Evolutionary conservation across 2,797 vertebrate species (phyloP).

Genomic region (Acridotheres tristis): DNA sequence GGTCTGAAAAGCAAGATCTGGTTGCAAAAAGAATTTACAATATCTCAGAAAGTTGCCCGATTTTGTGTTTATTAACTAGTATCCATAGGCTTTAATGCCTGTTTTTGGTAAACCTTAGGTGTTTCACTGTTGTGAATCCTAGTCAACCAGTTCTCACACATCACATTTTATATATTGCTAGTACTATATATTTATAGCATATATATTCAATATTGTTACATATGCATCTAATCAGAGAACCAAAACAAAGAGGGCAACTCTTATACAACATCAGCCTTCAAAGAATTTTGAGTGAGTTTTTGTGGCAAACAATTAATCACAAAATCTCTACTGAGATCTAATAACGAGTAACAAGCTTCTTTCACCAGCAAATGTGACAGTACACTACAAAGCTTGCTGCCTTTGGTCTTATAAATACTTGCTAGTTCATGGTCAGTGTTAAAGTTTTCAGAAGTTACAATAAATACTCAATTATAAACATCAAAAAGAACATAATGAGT

Average conservation of each 20-base stretch:
- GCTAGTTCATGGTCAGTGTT: not conserved
- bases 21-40: not conserved
- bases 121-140: not conserved
- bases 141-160: not conserved
- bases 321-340: conserved; percentile 2
- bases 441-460: conserved; percentile 6
- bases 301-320: not conserved
- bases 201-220: not conserved
- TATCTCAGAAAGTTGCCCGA: not conserved
- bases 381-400: not conserved
- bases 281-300: not conserved
- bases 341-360: not conserved
- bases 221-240: not conserved
- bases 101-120: not conserved
- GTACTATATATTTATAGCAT: not conserved
- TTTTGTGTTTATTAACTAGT: not conserved
- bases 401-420: not conserved
- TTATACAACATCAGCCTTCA: not conserved
- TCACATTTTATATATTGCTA: not conserved
- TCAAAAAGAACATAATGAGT: not conserved
- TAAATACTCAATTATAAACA: conserved; percentile 25
- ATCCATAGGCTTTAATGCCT: not conserved
- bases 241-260: not conserved
- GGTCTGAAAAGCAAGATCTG: not conserved
- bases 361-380: not conserved